Conservation (phyloP, 2,888 invertebrate species). For the Hydraecia micacea region DNA sequence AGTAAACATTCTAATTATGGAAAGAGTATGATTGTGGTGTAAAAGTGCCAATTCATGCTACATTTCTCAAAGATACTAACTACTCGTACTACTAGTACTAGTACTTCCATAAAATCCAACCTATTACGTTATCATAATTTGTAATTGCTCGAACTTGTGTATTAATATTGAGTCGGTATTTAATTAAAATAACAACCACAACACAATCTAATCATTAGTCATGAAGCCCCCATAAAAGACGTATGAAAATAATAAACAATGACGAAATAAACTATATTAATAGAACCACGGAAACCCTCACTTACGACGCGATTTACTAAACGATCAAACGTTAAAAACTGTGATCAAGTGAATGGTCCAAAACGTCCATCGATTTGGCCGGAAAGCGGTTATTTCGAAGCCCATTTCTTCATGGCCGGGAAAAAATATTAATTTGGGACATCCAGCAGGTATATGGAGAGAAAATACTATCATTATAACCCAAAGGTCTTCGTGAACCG, state of each 20-base stretch:
- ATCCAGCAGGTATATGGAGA: constrained; percentile 67
- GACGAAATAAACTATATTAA: constrained; percentile 62
- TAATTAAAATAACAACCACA: neutral
- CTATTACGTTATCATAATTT: neutral
- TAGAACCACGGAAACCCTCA: constrained; percentile 70
- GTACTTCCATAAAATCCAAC: neutral
- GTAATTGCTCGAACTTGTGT: neutral
- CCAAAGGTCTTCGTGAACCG: constrained; percentile 62
- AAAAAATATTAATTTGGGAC: constrained; percentile 70
- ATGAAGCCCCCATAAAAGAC: constrained; percentile 18
- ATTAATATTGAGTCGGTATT: neutral
- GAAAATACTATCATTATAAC: constrained; percentile 72
- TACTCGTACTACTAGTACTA: too few relatives aligned
- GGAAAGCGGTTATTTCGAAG: constrained; percentile 78
- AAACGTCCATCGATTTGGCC: constrained; percentile 77
- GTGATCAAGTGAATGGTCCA: constrained; percentile 80
- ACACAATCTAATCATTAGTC: constrained; percentile 29
- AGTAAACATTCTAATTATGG: constrained; percentile 9
- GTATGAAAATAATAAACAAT: constrained; percentile 41
- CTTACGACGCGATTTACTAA: constrained; percentile 76
- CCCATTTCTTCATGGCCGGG: constrained; percentile 59
- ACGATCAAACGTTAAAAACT: constrained; percentile 77
- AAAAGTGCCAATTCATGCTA: neutral
- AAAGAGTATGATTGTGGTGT: neutral
- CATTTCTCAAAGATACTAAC: neutral